Conservation (phyloP, 2,888 invertebrate species). For the Trachelus stipa region DNA sequence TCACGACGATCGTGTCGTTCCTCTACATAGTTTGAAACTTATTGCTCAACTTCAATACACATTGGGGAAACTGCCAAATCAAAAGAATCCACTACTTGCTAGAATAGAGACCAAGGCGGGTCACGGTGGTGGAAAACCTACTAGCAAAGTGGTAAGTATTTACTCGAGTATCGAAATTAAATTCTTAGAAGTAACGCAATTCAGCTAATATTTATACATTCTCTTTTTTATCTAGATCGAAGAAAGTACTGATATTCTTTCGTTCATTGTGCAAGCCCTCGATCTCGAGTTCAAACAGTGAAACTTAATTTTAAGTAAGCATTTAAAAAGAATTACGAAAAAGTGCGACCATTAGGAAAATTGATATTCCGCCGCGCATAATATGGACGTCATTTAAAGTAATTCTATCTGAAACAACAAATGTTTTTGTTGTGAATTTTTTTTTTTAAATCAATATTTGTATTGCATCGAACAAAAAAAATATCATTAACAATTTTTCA, state of each 20-base stretch:
- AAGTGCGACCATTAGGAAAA: not conserved
- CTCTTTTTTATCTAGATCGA: slow-evolving; percentile 79
- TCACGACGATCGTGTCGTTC: slow-evolving; percentile 98
- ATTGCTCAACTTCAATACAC: slow-evolving; percentile 89
- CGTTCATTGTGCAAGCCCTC: slow-evolving; percentile 82
- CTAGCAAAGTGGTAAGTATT: slow-evolving; percentile 83
- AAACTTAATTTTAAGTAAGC: not conserved
- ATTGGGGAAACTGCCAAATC: slow-evolving; percentile 72
- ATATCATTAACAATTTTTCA: not conserved
- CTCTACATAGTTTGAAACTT: slow-evolving; percentile 95
- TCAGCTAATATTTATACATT: not conserved
- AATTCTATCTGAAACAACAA: not conserved
- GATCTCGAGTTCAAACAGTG: slow-evolving; percentile 72
- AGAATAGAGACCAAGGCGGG: slow-evolving; percentile 96
- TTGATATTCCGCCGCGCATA: not conserved
- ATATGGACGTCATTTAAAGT: not conserved
- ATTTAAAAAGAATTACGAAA: not conserved
- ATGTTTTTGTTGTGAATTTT: not conserved
- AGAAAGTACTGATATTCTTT: slow-evolving; percentile 90
- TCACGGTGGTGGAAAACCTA: slow-evolving; percentile 97
- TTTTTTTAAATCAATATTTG: not conserved
- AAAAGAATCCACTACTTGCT: slow-evolving; percentile 88
- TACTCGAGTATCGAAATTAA: not conserved
- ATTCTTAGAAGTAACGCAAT: not conserved
- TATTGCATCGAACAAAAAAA: not conserved